Evolutionary conservation across 2,888 invertebrate genomes (phyloP), one percentile per base, ranked within the genome.

Genomic region (Ornithoptera priamus): DNA sequence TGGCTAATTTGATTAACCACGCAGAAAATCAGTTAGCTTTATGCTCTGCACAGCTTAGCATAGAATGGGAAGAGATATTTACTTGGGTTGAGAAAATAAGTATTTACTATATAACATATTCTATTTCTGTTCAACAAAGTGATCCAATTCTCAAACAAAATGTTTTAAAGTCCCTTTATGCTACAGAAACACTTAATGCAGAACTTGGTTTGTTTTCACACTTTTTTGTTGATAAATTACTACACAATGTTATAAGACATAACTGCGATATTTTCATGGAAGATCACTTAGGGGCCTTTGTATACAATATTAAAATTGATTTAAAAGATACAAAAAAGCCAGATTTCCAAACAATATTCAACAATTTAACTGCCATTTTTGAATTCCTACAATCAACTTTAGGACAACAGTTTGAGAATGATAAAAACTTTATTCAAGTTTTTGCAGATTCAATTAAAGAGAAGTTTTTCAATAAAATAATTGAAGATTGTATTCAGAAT

Each of bases 11-110:
- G 0, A 81, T 79, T 66, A 81, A 83, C 12, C 88, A 90, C 71
- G 82, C 86, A 53, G 89, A 92, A 73, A 90, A 86, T 67, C 91
- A 91, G 75, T 72, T 90, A 4, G 85, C 90, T 0, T 74, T 92
- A 17, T 92, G 88, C 69, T 80, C 81, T 24, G 90, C 92, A 1
- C 86, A 90, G 61, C 73, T 92, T n/a, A 90, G 90, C 72, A 76
- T 84, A 36, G 91, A 92, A 78, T 92, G 91, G 92, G 90, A 92
- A 69, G 87, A 89, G 50, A 85, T 92, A 22, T 92, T 92, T 69
- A 81, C 82, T 50, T 92, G 92, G 92, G 82, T 85, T 0, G 88
- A 90, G 72, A 85, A 83, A 67, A 86, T 82, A 76, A 85, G 88
- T n/a, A 75, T 89, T 0, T 79, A 83, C 72, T 84, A 79, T 67